These are phyloP conservation scores for Monodelphis domestica DNA, from an alignment of 2,797 vertebrate species.

Conservation along the genomic window DNA sequence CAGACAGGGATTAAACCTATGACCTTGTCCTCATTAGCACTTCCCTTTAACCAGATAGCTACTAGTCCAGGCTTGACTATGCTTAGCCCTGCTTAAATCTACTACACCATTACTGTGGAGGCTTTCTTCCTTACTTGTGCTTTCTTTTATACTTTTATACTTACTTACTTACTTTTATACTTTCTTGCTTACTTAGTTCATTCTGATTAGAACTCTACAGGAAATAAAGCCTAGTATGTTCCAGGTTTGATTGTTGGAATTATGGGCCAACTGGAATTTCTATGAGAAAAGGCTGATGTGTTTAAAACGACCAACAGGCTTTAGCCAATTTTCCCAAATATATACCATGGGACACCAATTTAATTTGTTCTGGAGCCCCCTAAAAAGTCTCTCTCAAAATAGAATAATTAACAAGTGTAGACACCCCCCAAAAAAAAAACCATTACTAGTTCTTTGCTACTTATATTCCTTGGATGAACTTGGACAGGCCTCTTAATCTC, in stretches of 20 bases:
- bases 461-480: neutral
- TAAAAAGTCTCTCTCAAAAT: neutral
- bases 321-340: neutral
- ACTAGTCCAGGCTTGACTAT: neutral
- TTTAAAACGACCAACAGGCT: neutral
- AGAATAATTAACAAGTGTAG: neutral
- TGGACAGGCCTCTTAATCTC: neutral
- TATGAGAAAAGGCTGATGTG: neutral
- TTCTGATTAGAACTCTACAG: neutral
- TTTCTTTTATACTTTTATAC: too few relatives aligned
- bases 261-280: neutral
- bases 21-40: neutral
- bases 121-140: neutral
- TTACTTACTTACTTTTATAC: too few relatives aligned
- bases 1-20: neutral
- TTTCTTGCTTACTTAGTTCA: too few relatives aligned
- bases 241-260: neutral
- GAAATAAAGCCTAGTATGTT: neutral
- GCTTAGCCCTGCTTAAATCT: neutral
- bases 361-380: neutral
- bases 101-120: neutral
- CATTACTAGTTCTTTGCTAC: neutral
- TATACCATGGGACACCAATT: neutral
- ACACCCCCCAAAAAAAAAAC: neutral
- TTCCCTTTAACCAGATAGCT: neutral